Evolutionary conservation across 2,888 invertebrate genomes (phyloP).

Genomic region (Aricia artaxerxes): DNA sequence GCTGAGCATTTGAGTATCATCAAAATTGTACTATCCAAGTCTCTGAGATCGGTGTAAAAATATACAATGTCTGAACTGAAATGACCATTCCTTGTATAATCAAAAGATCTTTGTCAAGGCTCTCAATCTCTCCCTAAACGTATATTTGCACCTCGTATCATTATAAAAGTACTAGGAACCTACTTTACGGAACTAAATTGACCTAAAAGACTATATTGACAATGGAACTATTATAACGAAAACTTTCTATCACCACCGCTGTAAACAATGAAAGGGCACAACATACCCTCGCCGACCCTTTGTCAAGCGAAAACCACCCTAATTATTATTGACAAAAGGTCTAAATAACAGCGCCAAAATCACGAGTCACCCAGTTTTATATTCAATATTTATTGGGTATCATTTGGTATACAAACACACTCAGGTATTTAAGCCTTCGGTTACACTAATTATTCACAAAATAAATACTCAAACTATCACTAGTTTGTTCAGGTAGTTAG

Average conservation of each 20-base stretch:
- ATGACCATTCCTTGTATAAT: too few relatives aligned
- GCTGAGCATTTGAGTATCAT: too few relatives aligned
- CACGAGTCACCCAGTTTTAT: neutral
- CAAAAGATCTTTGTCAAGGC: too few relatives aligned
- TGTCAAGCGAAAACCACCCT: neutral
- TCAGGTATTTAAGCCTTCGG: neutral
- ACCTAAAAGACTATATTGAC: neutral
- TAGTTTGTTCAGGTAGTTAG: too few relatives aligned
- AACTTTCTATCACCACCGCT: constrained; percentile 20
- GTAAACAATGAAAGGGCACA: constrained; percentile 4
- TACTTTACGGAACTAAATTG: neutral
- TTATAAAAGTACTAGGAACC: neutral
- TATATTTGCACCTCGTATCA: neutral
- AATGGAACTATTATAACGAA: constrained; percentile 21
- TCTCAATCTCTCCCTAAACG: too few relatives aligned
- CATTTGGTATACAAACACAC: neutral
- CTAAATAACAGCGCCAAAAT: neutral
- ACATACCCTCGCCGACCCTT: neutral
- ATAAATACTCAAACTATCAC: neutral
- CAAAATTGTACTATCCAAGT: too few relatives aligned
- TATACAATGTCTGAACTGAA: too few relatives aligned
- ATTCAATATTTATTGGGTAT: constrained; percentile 3
- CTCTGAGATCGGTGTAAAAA: too few relatives aligned
- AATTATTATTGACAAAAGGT: neutral
- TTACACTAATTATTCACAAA: neutral